These are phyloP conservation scores for Uria aalge DNA, from an alignment of 2,113 vertebrate species.

Conservation along the genomic window DNA sequence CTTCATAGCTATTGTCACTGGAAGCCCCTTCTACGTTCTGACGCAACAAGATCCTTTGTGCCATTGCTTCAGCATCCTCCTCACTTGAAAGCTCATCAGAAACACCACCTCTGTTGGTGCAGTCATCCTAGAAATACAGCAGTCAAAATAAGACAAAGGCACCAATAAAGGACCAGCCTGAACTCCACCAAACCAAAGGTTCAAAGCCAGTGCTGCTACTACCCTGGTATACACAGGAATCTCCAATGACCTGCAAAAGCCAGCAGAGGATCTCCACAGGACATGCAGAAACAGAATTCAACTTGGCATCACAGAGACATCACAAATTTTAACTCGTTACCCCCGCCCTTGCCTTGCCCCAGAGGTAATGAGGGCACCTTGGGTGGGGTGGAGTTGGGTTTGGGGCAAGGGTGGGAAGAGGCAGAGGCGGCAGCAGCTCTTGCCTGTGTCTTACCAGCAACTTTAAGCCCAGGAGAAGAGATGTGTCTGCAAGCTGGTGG, in stretches of 20 bases:
- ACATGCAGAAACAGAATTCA: not conserved
- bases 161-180: not conserved
- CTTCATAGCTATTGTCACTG: conserved; percentile 66
- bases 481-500: not conserved
- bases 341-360: not conserved
- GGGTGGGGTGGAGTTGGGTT: not conserved
- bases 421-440: not conserved
- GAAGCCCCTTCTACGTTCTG: conserved; percentile 69
- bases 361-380: not conserved
- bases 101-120: conserved; percentile 61
- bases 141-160: not conserved
- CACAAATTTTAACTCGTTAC: not conserved
- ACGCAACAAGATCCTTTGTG: conserved; percentile 43
- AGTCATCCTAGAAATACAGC: conserved; percentile 63
- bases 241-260: not conserved
- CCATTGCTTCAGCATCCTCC: conserved; percentile 76
- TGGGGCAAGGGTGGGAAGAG: not conserved
- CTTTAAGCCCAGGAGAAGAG: not conserved
- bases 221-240: too few species aligned
- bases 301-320: not conserved
- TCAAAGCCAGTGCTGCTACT: not conserved
- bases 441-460: not conserved
- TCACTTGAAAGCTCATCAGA: conserved; percentile 95
- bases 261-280: not conserved
- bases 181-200: not conserved